Conservation (phyloP, 2,888 invertebrate genomes). For the Orthonychiurus folsomi region DNA sequence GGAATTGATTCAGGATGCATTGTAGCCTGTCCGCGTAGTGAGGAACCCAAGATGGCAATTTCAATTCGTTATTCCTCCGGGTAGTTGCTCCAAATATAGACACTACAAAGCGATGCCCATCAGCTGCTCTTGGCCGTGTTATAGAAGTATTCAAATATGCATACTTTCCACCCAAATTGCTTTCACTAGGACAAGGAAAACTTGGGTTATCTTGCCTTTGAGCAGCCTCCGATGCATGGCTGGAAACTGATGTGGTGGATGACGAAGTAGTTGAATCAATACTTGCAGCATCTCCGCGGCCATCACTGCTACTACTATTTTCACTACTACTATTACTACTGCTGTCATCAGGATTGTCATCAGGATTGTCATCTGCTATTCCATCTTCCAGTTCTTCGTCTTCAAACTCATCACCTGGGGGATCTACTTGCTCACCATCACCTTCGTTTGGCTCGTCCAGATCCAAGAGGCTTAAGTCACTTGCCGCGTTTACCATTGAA, state of each 20-base stretch:
- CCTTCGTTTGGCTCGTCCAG: not conserved
- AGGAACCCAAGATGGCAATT: slow-evolving; percentile 8
- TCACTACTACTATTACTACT: not conserved
- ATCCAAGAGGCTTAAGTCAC: not conserved
- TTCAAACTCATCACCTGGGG: not conserved
- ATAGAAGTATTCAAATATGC: not conserved
- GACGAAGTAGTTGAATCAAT: not conserved
- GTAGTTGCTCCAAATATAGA: slow-evolving; percentile 1
- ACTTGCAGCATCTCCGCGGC: slow-evolving; percentile 5
- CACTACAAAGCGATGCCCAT: slow-evolving; percentile 10
- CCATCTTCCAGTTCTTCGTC: not conserved
- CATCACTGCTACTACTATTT: not conserved
- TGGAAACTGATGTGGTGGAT: not conserved
- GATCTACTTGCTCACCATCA: not conserved
- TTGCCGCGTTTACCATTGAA: not conserved
- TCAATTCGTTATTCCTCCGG: slow-evolving; percentile 1
- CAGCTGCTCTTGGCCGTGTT: slow-evolving; percentile 3
- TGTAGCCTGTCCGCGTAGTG: slow-evolving; percentile 6
- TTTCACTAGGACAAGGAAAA: not conserved
- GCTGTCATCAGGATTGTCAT: not conserved
- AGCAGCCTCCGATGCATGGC: not conserved
- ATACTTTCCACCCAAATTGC: slow-evolving; percentile 8
- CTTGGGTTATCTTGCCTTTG: not conserved
- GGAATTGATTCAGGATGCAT: slow-evolving; percentile 10
- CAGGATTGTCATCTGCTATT: not conserved